These are phyloP conservation scores for Drosophila subsilvestris DNA, from an alignment of 2,888 invertebrate species.

Conservation along the genomic window DNA sequence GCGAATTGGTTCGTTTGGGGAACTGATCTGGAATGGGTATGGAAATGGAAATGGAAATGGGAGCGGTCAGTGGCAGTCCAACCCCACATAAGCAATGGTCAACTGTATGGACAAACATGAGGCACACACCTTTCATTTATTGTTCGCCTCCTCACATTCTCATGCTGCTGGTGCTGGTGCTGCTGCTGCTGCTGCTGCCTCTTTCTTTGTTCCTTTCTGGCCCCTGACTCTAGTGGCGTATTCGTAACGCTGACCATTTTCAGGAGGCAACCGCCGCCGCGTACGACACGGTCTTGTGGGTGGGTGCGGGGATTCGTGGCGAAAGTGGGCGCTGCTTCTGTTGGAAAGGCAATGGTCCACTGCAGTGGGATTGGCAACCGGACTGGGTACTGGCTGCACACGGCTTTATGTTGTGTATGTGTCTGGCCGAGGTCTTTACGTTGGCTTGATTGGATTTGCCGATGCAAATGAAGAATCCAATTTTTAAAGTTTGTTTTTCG, in stretches of 20 bases:
- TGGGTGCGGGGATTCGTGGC: too few species aligned
- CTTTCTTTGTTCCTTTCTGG: constrained; percentile 8
- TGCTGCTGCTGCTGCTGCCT: too few species aligned
- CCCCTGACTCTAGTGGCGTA: constrained; percentile 25
- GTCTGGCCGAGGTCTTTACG: constrained; percentile 76
- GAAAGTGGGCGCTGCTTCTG: too few species aligned
- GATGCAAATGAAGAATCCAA: constrained; percentile 82
- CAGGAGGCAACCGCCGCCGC: constrained; percentile 30
- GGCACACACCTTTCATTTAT: constrained; percentile 78
- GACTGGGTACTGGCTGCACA: constrained; percentile 24
- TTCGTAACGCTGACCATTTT: constrained; percentile 48
- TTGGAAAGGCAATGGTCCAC: constrained; percentile 1
- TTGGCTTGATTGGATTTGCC: constrained; percentile 82
- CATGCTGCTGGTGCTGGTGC: neutral
- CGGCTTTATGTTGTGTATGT: constrained; percentile 76
- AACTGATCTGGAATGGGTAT: constrained; percentile 28
- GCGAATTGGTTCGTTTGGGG: neutral
- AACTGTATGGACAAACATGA: constrained; percentile 74
- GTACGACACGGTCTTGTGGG: neutral
- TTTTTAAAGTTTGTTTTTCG: constrained; percentile 82
- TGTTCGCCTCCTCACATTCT: constrained; percentile 42
- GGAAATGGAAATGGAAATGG: constrained; percentile 2
- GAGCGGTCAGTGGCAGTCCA: constrained; percentile 37
- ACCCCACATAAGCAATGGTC: constrained; percentile 73
- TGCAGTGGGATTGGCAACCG: constrained; percentile 12